Evolutionary conservation across 2,113 vertebrate genomes (phyloP).

Genomic region (Aplodontia rufa): DNA sequence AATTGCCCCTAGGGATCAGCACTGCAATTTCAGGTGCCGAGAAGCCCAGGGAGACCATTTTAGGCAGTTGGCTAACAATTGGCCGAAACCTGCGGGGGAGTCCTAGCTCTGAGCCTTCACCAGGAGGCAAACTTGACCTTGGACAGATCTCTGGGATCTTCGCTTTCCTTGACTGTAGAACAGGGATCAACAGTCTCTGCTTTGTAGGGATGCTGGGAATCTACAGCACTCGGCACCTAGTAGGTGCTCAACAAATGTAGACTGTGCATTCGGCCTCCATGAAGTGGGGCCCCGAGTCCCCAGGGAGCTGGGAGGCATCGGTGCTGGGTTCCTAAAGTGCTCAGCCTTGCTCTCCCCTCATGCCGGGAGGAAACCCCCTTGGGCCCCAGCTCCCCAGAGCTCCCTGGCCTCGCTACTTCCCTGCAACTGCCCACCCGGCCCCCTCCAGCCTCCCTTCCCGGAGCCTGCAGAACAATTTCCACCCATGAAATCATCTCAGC

Average conservation of each 20-base stretch:
- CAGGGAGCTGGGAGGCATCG: not conserved
- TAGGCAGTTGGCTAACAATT: not conserved
- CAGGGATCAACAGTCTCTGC: too few species aligned
- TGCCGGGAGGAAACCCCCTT: not conserved
- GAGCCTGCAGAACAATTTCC: not conserved
- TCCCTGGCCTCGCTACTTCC: not conserved
- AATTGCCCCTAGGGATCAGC: not conserved
- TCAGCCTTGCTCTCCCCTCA: not conserved
- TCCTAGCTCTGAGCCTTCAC: not conserved
- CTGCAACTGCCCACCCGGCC: accelerated
- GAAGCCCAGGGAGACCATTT: not conserved
- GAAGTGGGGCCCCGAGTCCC: not conserved
- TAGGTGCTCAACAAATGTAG: not conserved
- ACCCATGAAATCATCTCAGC: not conserved
- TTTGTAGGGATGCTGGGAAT: not conserved
- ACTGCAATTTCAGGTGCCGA: not conserved
- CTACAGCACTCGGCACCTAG: not conserved
- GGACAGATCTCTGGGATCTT: not conserved
- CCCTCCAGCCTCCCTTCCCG: not conserved
- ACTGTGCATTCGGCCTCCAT: not conserved
- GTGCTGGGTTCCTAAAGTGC: not conserved
- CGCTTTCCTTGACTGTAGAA: not conserved
- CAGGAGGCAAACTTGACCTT: not conserved
- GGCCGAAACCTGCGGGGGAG: not conserved
- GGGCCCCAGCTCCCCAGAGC: not conserved